These are phyloP conservation scores for Hystrix cristata DNA, from an alignment of 2,113 vertebrate species.

Conservation along the genomic window DNA sequence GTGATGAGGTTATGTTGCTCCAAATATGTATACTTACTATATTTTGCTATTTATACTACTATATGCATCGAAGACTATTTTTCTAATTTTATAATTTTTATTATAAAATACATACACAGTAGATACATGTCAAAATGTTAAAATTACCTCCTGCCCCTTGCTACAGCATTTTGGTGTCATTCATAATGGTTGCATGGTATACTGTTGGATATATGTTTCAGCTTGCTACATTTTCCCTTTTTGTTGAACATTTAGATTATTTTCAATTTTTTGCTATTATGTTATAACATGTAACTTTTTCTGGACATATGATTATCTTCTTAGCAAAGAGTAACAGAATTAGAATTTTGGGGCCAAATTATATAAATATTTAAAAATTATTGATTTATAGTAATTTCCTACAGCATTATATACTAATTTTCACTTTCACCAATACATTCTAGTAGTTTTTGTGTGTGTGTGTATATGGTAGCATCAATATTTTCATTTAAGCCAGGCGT, in stretches of 20 bases:
- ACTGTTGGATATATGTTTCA: neutral
- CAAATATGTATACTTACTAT: neutral
- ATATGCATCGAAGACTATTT: neutral
- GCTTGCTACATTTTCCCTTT: neutral
- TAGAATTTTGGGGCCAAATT: constrained; percentile 9
- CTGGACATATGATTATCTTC: neutral
- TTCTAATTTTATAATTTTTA: constrained; percentile 25
- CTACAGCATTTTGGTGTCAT: neutral
- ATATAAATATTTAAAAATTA: neutral
- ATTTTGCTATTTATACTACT: too few relatives aligned
- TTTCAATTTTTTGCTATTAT: neutral
- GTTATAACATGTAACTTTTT: neutral
- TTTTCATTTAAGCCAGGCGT: constrained; percentile 21
- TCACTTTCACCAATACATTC: neutral
- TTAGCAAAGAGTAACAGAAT: neutral
- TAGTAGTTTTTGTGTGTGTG: neutral
- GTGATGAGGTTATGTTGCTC: neutral
- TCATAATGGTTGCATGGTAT: neutral
- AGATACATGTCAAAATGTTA: neutral
- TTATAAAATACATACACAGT: neutral
- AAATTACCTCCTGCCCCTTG: neutral
- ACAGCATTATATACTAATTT: neutral
- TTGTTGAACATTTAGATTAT: constrained; percentile 19
- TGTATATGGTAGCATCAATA: neutral
- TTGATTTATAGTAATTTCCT: constrained; percentile 10